Base-by-base conservation (phyloP, 2,113 vertebrate species). In the Nymphicus hollandicus region DNA sequence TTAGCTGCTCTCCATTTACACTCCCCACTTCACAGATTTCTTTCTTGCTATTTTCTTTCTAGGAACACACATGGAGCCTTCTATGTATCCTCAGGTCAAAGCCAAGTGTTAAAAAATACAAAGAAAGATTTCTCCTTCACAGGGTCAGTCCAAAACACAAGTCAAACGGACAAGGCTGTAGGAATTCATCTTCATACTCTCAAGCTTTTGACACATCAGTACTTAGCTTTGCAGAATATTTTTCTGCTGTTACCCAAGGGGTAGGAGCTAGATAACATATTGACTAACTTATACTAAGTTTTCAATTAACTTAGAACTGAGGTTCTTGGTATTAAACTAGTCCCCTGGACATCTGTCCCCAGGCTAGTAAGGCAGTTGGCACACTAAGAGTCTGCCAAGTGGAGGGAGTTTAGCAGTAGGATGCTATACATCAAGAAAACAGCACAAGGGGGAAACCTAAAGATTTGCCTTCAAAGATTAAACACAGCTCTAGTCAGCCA, bases 121-220 rank as follows among this genome's bases (percentile, higher is more conserved):
- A 41, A 17, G 4, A 24, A 52, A 49, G 25, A 25, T 1, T 5
- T 47, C 24, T 63, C 60, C 16, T 83, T 86, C 71, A 76, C 11
- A 88, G 14, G 4, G 31, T 49, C 7, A 2, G 25, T 66, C 23
- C 71, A 52, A 60, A 60, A 81, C 17, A 43, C 19, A 56, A 55
- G 7, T 44, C 24, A 78, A 90, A 58, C 1, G 41, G 39, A 53
- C 0, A 0, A 84, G 14, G 11, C 14, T 55, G 50, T 55, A 44
- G 18, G 33, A 88, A 74, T 28, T 55, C 64, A 29, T n/a, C 13
- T 82, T n/a, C 41, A 53, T 7, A 35, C 5, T 69, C n/a, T 37
- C 28, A 33, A 37, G n/a, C 31, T 77, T 86, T 35, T 63, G 24
- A 60, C 70, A 71, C n/a, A 58, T 35, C 13, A 50, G 35, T 56